Evolutionary conservation across 2,113 vertebrate species (phyloP).

Genomic region (Cnemophilus loriae): DNA sequence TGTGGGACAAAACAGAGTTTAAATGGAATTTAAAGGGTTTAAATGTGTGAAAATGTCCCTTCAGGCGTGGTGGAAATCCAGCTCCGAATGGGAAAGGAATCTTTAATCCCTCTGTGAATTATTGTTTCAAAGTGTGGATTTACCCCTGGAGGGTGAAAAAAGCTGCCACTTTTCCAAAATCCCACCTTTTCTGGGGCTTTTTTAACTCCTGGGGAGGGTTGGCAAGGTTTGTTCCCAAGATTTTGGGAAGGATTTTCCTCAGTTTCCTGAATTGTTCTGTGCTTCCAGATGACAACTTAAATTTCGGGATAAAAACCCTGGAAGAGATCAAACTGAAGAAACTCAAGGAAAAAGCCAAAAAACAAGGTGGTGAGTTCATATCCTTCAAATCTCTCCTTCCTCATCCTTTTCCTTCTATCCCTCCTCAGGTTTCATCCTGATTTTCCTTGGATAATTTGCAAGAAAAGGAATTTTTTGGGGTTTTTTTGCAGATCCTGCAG

Average conservation of each 20-base stretch:
- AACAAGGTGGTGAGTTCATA: conserved; percentile 73
- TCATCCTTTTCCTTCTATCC: neutral
- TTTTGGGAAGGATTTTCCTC: neutral
- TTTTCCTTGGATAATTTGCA: neutral
- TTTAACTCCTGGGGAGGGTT: neutral
- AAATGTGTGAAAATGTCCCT: neutral
- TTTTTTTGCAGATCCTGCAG: fast-evolving
- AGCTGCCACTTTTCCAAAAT: neutral
- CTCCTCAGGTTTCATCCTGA: neutral
- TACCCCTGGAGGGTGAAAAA: neutral
- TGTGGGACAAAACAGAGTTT: neutral
- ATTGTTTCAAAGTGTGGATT: neutral
- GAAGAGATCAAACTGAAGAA: conserved; percentile 91
- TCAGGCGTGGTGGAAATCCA: neutral
- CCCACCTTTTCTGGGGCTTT: fast-evolving
- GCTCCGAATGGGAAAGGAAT: neutral
- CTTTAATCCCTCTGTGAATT: neutral
- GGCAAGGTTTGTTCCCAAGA: neutral
- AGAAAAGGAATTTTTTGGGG: fast-evolving
- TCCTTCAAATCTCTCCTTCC: neutral
- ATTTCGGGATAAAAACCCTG: conserved; percentile 90
- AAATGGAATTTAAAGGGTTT: neutral
- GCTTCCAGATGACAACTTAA: conserved; percentile 77
- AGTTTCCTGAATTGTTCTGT: neutral
- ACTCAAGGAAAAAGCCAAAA: conserved; percentile 84